Evolutionary conservation across 2,113 vertebrate species (phyloP).

Genomic region (Cyphomyrus plagiostoma): DNA sequence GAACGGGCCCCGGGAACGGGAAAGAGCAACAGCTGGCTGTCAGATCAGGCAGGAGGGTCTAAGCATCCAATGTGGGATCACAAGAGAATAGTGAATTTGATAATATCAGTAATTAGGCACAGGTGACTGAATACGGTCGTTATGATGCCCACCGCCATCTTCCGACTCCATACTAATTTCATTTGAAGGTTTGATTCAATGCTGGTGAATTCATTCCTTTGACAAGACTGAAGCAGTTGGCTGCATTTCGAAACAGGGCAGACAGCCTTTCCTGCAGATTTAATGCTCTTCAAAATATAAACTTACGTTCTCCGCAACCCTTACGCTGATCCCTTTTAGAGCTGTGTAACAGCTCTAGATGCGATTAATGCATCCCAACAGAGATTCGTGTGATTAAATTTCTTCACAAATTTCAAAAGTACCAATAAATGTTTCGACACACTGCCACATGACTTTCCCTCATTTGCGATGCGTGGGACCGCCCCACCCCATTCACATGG

Average conservation of each 20-base stretch:
- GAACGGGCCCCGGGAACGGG: not conserved
- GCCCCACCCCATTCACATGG: not conserved
- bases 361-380: not conserved
- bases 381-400: not conserved
- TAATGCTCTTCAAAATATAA: not conserved
- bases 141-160: not conserved
- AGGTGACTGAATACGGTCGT: not conserved
- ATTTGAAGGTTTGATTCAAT: not conserved
- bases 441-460: not conserved
- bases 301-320: not conserved
- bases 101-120: not conserved
- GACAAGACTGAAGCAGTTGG: not conserved
- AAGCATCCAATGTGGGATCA: not conserved
- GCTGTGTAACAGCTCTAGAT: not conserved
- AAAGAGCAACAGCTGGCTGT: not conserved
- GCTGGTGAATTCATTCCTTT: not conserved
- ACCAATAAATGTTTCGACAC: not conserved
- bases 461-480: not conserved
- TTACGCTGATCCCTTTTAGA: not conserved
- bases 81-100: not conserved
- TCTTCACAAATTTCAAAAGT: not conserved
- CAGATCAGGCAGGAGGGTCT: not conserved
- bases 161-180: not conserved
- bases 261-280: not conserved
- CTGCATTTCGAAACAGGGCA: not conserved